Evolutionary conservation across 2,888 invertebrate species (phyloP).

Genomic region (Apamea epomidion): DNA sequence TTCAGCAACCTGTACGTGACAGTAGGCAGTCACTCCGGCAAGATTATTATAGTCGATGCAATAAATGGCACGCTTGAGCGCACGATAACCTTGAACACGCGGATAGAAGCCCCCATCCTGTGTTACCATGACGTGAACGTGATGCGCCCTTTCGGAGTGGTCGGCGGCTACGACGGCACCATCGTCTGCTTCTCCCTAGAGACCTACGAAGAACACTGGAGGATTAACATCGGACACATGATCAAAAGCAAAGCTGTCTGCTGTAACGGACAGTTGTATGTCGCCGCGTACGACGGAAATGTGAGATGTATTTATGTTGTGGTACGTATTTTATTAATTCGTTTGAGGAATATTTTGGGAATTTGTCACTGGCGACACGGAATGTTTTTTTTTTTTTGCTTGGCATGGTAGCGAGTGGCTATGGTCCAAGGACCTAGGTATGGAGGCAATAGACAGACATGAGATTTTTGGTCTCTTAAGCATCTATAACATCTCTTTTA

Average conservation of each 20-base stretch:
- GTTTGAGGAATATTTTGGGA: neutral
- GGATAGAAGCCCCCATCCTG: slow-evolving; percentile 93
- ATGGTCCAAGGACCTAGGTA: neutral
- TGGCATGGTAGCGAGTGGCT: neutral
- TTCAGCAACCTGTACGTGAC: slow-evolving; percentile 83
- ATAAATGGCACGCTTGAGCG: slow-evolving; percentile 88
- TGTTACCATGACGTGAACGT: slow-evolving; percentile 76
- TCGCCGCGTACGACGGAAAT: slow-evolving; percentile 93
- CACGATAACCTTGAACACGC: slow-evolving; percentile 90
- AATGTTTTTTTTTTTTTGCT: neutral
- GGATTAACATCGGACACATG: slow-evolving; percentile 90
- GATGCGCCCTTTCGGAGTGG: slow-evolving; percentile 87
- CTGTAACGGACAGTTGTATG: slow-evolving; percentile 86
- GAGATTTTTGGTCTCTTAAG: no score
- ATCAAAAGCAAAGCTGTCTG: slow-evolving; percentile 91
- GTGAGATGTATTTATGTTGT: slow-evolving; percentile 90
- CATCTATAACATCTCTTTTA: no score
- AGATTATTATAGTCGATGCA: slow-evolving; percentile 91
- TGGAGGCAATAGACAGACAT: neutral
- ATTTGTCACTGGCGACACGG: neutral
- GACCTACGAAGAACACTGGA: slow-evolving; percentile 91
- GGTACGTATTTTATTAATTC: slow-evolving; percentile 80
- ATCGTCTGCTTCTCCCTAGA: slow-evolving; percentile 92
- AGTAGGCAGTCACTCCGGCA: slow-evolving; percentile 92
- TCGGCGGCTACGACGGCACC: slow-evolving; percentile 94